Base-by-base conservation (phyloP, 2,797 vertebrate species). In the Holocentrus rufus region DNA sequence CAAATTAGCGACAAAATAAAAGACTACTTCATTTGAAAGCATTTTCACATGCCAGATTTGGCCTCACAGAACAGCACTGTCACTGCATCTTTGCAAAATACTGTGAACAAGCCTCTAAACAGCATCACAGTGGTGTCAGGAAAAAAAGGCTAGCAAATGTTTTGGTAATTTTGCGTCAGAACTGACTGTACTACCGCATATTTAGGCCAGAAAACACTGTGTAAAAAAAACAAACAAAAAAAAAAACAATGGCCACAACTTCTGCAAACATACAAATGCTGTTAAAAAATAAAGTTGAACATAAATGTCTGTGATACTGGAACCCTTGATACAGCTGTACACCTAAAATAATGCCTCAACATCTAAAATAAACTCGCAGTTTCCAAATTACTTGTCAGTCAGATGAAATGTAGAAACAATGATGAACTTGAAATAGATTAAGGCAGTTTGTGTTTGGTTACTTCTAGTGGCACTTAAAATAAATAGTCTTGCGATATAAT, bases 391-490 rank as follows among this genome's bases (percentile, higher is more conserved):
- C 1, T 13, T 67, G 25, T 63, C 39, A 53, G 22, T 75, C 61
- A 8, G 74, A 23, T 27, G 18, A 65, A 42, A 67, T 25, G 66
- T 23, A 69, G 1, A 77, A 58, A 20, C 56, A 72, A 50, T 72
- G 66, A 49, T 65, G 66, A 58, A 55, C 17, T 10, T 66, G 36
- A 69, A 52, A 85, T 80, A 81, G 22, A 82, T 82, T 82, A 92
- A 92, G 90, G 90, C 87, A 74, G 88, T 55, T 30, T 80, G 57
- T 91, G 86, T 92, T 92, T 91, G 88, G 87, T 82, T 87, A 66
- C 55, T 82, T 3, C 67, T 75, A 84, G 83, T 85, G 84, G 87
- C 81, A 83, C 76, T 82, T 82, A 54, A 66, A 87, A 84, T 89
- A 87, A 85, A 85, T 83, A 87, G 15, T 74, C 17, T 70, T 61